phyloP scores from a whole-genome alignment of 1,140 invertebrate species.

The Pectinophora gossypiella region DNA sequence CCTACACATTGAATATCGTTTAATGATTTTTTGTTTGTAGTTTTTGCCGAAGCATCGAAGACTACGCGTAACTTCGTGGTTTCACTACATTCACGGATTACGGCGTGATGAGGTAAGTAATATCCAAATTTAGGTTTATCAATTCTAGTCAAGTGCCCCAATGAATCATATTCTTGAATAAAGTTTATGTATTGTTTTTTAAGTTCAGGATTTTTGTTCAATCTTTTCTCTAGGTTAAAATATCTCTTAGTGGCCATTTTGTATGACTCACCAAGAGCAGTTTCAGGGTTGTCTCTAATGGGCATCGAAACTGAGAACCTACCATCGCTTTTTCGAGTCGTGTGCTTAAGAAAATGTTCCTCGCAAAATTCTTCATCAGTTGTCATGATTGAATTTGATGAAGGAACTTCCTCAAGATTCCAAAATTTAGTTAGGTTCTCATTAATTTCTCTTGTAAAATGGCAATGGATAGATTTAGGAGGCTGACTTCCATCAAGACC shows the following conservation, averaged over 20 bases:
- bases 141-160: conserved; percentile 28
- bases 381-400: conserved; percentile 11
- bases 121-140: background rate
- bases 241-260: conserved; percentile 31
- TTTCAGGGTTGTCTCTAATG: conserved; percentile 24
- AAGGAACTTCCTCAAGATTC: conserved; percentile 20
- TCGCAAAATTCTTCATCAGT: conserved; percentile 31
- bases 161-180: conserved; percentile 47
- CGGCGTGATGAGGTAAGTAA: conserved; percentile 16
- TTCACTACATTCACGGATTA: conserved; percentile 10
- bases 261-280: conserved; percentile 33
- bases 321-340: conserved; percentile 18
- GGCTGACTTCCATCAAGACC: background rate
- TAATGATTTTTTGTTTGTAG: conserved; percentile 16
- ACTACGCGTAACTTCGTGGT: no score
- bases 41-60: conserved; percentile 17
- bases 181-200: conserved; percentile 31
- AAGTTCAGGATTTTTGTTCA: conserved; percentile 25
- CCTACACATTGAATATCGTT: no score
- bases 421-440: conserved; percentile 24
- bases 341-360: conserved; percentile 28
- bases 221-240: conserved; percentile 29
- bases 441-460: conserved; percentile 10
- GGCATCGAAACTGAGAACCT: conserved; percentile 43
- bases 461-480: background rate